Base-by-base conservation (phyloP, 2,113 vertebrate genomes). In the Vulpes vulpes region DNA sequence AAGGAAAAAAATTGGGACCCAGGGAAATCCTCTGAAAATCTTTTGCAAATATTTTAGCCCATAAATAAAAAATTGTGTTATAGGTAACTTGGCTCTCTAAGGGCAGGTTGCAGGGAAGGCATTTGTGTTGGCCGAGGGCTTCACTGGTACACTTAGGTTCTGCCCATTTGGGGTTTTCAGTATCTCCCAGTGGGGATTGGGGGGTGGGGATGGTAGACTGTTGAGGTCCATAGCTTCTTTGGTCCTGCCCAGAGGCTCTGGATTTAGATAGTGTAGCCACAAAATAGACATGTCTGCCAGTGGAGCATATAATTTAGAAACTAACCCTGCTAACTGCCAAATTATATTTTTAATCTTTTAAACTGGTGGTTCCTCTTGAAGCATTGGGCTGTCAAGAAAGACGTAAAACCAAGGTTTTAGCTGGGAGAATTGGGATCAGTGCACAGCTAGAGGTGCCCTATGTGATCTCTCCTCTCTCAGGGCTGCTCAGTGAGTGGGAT, bases 311-410 rank as follows among this genome's bases (percentile, higher is more conserved):
- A 73, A 89, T 96, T 96, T 80, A 62, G 97, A 92, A 94, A 80
- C 27, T 16, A 80, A 88, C 87, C 16, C 69, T 81, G 60, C 84
- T 60, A 87, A 53, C 62, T 90, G 86, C 89, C 53, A 78, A 76
- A 96, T 92, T 97, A 69, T 83, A 95, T 97, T 97, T 97, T 90
- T 97, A 94, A 91, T 88, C 91, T 95, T 95, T 84, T 43, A 89
- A 93, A 96, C 20, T 38, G 64, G 35, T 43, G 38, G 19, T 90
- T 95, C 84, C 69, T 92, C 16, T 35, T 49, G 84, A 69, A 88
- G 32, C 49, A 30, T 59, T 73, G 84, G 79, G 64, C 69, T 95
- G 0, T 93, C 89, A 69, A 87, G 96, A 93, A 95, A 78, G 73
- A 97, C 89, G 82, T 90, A 84, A 95, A 89, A 85, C 86, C 78